These are phyloP conservation scores for Eidolon dupreanum DNA, from an alignment of 2,797 vertebrate species.

Conservation along the genomic window DNA sequence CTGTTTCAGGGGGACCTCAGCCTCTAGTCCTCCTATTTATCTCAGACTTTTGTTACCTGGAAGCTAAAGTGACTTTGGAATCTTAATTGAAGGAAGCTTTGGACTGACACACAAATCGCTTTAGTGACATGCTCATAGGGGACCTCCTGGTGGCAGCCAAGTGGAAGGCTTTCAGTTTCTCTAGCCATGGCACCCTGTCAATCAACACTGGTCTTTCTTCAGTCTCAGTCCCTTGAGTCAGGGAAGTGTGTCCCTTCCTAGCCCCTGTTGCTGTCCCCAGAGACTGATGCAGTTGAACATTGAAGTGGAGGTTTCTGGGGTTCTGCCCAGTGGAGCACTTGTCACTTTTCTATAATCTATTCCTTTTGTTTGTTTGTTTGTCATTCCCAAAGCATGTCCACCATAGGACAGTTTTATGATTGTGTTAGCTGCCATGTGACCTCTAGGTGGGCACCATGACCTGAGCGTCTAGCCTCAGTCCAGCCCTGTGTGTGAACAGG, in stretches of 20 bases:
- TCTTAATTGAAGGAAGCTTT: not conserved
- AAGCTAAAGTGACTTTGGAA: not conserved
- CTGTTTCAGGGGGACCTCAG: not conserved
- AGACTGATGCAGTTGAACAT: not conserved
- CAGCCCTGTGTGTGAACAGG: not conserved
- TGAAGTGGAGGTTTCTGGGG: not conserved
- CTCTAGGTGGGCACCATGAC: not conserved
- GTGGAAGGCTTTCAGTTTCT: not conserved
- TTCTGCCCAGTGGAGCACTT: not conserved
- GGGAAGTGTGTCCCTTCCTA: not conserved
- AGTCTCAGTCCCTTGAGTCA: not conserved
- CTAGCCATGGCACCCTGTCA: not conserved
- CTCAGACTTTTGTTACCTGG: not conserved
- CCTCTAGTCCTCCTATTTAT: not conserved
- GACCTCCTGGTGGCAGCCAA: not conserved
- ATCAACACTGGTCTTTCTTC: not conserved
- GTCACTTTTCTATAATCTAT: not conserved
- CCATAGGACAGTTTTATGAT: not conserved
- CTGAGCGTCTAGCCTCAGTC: not conserved
- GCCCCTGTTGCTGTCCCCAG: not conserved
- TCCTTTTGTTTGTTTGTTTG: not conserved
- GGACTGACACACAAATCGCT: not conserved
- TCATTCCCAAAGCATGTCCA: not conserved
- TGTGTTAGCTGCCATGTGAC: not conserved
- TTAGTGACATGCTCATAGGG: not conserved